Evolutionary conservation across 2,113 vertebrate species (phyloP).

Genomic region (Azemiops feae): DNA sequence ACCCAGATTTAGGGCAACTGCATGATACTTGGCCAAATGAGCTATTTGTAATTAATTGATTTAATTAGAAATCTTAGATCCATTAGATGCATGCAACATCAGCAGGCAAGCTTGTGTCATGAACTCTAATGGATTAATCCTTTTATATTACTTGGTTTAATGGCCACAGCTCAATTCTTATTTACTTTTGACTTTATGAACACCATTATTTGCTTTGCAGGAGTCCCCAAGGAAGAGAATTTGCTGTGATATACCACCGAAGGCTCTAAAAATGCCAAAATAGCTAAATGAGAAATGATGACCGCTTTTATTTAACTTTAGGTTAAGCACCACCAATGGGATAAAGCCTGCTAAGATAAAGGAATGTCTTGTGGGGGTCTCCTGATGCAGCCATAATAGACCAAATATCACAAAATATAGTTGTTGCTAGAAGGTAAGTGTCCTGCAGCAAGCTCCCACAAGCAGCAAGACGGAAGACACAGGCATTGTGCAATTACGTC

Average conservation of each 20-base stretch:
- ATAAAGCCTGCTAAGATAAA: neutral
- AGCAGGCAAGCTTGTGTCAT: slow-evolving; percentile 5
- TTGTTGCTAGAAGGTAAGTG: neutral
- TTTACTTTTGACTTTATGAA: slow-evolving; percentile 62
- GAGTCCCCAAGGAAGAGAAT: slow-evolving; percentile 22
- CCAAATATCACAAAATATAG: neutral
- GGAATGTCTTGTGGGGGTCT: too few relatives aligned
- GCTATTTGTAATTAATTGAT: slow-evolving; percentile 38
- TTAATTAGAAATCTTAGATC: slow-evolving; percentile 44
- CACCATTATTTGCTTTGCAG: slow-evolving; percentile 37
- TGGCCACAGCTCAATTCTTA: slow-evolving; percentile 45
- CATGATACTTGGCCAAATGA: neutral
- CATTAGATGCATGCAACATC: slow-evolving; percentile 23
- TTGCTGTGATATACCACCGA: slow-evolving; percentile 16
- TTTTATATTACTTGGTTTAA: slow-evolving; percentile 44
- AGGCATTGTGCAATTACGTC: neutral
- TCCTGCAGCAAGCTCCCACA: neutral
- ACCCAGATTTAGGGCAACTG: neutral
- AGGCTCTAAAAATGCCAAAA: slow-evolving; percentile 27
- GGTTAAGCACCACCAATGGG: neutral
- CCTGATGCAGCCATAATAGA: neutral
- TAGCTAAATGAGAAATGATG: neutral
- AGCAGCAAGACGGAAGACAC: neutral
- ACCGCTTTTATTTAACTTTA: neutral
- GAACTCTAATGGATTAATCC: slow-evolving; percentile 49